Evolutionary conservation across 2,888 invertebrate genomes (phyloP).

Genomic region (Macroteleia sp.): DNA sequence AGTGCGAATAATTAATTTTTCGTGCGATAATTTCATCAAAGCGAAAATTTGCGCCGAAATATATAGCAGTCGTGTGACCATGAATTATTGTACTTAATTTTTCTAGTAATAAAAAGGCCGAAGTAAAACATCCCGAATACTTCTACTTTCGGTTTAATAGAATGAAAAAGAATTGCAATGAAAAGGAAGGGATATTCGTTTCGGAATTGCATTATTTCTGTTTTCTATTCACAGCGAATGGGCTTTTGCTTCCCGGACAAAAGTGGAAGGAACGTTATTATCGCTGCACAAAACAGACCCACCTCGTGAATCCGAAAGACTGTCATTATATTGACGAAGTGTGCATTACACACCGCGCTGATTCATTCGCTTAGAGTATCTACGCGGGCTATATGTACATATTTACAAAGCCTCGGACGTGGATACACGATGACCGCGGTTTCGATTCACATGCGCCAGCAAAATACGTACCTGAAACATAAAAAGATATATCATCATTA

Average conservation of each 20-base stretch:
- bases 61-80: too few species aligned
- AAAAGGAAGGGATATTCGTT: neutral
- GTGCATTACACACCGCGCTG: constrained; percentile 46
- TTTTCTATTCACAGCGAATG: constrained; percentile 22
- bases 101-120: too few species aligned
- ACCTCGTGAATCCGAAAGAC: constrained; percentile 43
- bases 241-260: constrained; percentile 13
- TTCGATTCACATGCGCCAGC: neutral
- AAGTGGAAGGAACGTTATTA: constrained; percentile 41
- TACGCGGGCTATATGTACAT: constrained; percentile 40
- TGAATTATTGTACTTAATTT: too few species aligned
- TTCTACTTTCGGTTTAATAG: too few species aligned
- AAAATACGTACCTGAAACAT: constrained; percentile 53
- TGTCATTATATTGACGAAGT: constrained; percentile 40
- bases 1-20: too few species aligned
- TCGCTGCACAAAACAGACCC: constrained; percentile 53
- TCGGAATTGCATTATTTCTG: constrained; percentile 18
- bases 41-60: too few species aligned
- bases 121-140: too few species aligned
- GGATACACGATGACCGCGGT: constrained; percentile 30
- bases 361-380: constrained; percentile 48
- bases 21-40: too few species aligned
- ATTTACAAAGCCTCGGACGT: constrained; percentile 52
- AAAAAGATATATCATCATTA: constrained; percentile 46
- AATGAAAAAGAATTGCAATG: neutral